These are phyloP conservation scores for Drosophila pseudotakahashii DNA, from an alignment of 2,888 invertebrate genomes.

Conservation along the genomic window DNA sequence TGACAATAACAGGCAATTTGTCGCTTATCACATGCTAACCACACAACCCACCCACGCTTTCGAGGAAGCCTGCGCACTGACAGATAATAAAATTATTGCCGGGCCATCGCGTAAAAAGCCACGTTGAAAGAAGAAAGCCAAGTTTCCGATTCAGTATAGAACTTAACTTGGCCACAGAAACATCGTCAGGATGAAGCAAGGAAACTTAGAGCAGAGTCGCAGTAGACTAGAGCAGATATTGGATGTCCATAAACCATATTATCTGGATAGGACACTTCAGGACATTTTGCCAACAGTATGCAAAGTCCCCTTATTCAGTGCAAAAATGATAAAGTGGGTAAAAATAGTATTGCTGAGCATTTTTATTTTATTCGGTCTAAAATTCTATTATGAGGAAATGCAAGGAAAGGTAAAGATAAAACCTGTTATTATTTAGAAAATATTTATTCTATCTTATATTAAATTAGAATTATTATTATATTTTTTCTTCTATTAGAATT, in stretches of 20 bases:
- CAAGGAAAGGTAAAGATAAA: constrained; percentile 59
- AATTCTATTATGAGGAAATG: constrained; percentile 67
- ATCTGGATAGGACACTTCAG: constrained; percentile 22
- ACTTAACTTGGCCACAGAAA: constrained; percentile 35
- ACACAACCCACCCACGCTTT: constrained; percentile 18
- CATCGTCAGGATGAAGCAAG: constrained; percentile 38
- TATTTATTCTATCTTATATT: no score
- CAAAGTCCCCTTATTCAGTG: constrained; percentile 6
- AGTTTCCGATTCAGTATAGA: constrained; percentile 46
- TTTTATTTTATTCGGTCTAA: constrained; percentile 29
- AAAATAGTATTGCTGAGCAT: constrained; percentile 43
- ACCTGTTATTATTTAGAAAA: no score
- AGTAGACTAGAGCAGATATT: constrained; percentile 57
- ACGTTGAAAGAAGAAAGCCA: constrained; percentile 23
- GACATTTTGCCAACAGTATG: constrained; percentile 32
- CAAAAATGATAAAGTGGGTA: constrained; percentile 19
- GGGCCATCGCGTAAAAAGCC: constrained; percentile 57
- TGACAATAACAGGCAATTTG: constrained; percentile 59
- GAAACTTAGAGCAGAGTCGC: constrained; percentile 53
- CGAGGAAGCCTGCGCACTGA: constrained; percentile 50
- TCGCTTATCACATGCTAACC: constrained; percentile 74
- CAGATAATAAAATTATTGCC: constrained; percentile 81
- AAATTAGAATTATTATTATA: no score
- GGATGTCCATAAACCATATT: constrained; percentile 26
- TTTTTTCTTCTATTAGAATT: constrained; percentile 50